Conservation (phyloP, 2,113 vertebrate species). For the Chloropsis cyanopogon region DNA sequence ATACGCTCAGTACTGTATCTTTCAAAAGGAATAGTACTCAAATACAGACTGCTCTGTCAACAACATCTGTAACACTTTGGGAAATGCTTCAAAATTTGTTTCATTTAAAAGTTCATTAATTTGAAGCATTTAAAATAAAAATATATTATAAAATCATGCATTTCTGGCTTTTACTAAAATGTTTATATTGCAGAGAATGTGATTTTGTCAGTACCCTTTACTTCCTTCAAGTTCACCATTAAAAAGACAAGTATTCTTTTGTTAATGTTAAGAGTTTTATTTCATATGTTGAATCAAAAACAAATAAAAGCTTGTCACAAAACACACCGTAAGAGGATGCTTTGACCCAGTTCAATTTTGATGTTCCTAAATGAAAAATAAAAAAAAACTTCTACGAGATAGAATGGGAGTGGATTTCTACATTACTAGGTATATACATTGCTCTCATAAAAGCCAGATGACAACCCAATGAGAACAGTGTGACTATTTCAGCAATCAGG, state of each 20-base stretch:
- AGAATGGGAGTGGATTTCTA: background rate
- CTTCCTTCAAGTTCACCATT: background rate
- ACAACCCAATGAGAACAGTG: background rate
- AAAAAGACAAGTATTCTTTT: background rate
- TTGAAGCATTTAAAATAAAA: background rate
- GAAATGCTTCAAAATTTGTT: background rate
- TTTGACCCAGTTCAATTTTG: background rate
- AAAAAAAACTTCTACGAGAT: background rate
- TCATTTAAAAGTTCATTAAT: conserved; percentile 13
- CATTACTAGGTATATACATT: background rate
- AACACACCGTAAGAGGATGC: background rate
- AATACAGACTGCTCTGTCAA: background rate
- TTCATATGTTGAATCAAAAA: background rate
- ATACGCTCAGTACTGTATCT: background rate
- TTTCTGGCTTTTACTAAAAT: background rate
- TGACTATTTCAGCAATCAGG: background rate
- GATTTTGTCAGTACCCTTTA: background rate
- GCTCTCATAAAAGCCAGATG: background rate
- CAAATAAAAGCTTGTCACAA: background rate
- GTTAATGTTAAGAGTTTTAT: background rate
- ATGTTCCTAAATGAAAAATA: background rate
- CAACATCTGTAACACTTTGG: background rate
- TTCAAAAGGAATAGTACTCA: background rate
- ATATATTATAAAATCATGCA: background rate
- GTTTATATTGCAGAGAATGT: background rate